Evolutionary conservation across 2,888 invertebrate species (phyloP).

Genomic region (Temnothorax unifasciatus): DNA sequence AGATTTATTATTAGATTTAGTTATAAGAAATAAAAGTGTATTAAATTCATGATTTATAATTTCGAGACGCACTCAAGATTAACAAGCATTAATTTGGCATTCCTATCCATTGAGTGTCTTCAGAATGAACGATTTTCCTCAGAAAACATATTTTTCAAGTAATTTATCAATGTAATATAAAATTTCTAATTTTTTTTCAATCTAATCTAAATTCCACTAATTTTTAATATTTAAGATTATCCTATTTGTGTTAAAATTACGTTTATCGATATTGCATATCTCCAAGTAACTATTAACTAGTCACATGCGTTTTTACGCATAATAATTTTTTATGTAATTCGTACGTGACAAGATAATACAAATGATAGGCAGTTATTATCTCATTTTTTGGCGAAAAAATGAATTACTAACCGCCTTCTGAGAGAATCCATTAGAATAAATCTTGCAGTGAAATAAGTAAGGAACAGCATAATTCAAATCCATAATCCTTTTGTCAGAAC

Average conservation of each 20-base stretch:
- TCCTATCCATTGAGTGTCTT: neutral
- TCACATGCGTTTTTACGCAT: neutral
- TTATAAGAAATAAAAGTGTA: neutral
- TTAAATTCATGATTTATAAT: neutral
- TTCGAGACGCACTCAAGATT: slow-evolving; percentile 12
- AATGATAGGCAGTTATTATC: neutral
- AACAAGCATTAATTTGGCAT: neutral
- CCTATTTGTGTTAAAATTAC: neutral
- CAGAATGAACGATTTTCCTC: neutral
- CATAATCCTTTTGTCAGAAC: neutral
- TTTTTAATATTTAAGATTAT: neutral
- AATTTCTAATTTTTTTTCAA: neutral
- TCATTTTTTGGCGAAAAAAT: neutral
- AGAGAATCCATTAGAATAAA: slow-evolving; percentile 2
- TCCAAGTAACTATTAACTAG: neutral
- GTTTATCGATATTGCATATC: neutral
- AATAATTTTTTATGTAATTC: neutral
- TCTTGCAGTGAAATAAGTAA: neutral
- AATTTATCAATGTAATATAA: neutral
- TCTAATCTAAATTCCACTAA: neutral
- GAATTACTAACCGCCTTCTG: neutral
- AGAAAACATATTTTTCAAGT: neutral
- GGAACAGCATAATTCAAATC: slow-evolving; percentile 1
- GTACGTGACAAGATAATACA: neutral
- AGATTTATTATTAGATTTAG: slow-evolving; percentile 38